Evolutionary conservation across 2,888 invertebrate species (phyloP), one percentile per base, ranked within the genome.

Genomic region (Parascotia fuliginaria): DNA sequence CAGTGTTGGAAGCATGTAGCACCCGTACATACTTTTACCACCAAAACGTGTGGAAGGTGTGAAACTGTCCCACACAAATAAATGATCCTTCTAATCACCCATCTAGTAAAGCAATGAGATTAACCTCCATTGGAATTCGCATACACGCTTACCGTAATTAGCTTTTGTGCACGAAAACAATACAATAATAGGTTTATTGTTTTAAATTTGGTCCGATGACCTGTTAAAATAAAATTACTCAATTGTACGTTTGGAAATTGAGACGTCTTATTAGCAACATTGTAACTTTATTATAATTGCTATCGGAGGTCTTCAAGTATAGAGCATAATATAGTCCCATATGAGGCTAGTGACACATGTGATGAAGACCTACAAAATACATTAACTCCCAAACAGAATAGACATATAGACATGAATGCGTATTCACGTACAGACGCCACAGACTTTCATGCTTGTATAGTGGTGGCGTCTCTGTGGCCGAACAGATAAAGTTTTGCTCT

Each of bases 121-220:
- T 81, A 82, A 73, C 75, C 77, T 81, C 73, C 60, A 54, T 59
- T 62, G 69, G 75, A 73, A 79, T 80, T 81, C 83, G 81, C 84
- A 82, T 80, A 84, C 72, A 75, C 74, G 77, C 75, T 78, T 79
- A 78, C 70, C 64, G 78, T 83, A 87, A 87, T 87, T 81, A 79
- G 81, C 85, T 85, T 87, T 89, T 87, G 87, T 89, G 77, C 69
- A 75, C 71, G 77, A 79, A 82, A 86, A 90, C 87, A 90, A 89
- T 89, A 83, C 85, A 70, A 74, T 82, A 84, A 85, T 85, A 79
- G 81, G 83, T 83, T 79, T 82, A 88, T 87, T 89, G 86, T 86
- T 76, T 75, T 59, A 76, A 77, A 76, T 81, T 78, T 77, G 60
- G 74, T 70, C 70, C 65, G 67, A 71, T 75, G 77, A 77, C 73